phyloP scores from a whole-genome alignment of 2,113 vertebrate species.

The Micronisus gabar region DNA sequence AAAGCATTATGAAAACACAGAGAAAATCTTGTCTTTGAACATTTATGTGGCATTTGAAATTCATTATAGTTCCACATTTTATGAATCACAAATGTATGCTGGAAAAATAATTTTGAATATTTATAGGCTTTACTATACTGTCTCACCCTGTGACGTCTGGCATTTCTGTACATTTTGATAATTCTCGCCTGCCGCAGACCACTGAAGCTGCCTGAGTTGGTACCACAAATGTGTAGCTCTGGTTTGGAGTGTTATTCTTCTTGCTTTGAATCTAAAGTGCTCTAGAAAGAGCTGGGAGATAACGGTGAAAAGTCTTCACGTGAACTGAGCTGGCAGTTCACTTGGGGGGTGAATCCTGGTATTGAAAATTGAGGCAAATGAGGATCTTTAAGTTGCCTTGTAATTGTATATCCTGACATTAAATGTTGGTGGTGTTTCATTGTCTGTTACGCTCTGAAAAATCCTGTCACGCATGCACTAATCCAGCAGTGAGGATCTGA shows the following conservation, averaged over 20 bases:
- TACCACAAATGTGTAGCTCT: background rate
- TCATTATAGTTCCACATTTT: background rate
- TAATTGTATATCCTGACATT: background rate
- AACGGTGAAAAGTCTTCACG: background rate
- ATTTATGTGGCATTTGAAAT: background rate
- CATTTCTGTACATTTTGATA: background rate
- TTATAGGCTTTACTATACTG: background rate
- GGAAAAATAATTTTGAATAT: background rate
- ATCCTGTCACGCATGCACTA: background rate
- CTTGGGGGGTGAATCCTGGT: background rate
- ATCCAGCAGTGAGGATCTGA: background rate
- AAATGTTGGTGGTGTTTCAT: background rate
- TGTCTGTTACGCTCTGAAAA: background rate
- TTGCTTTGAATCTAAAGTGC: background rate
- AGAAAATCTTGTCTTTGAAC: background rate
- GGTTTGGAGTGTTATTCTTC: background rate
- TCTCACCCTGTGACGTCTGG: background rate
- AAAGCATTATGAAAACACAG: background rate
- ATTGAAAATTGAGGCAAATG: background rate
- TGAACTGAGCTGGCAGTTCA: background rate
- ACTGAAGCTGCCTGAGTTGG: accelerated
- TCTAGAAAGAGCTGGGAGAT: background rate
- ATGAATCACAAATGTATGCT: background rate
- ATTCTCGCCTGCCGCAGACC: background rate
- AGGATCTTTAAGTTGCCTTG: background rate